Conservation (phyloP, 1,140 invertebrate genomes). For the Diorhabda carinulata region DNA sequence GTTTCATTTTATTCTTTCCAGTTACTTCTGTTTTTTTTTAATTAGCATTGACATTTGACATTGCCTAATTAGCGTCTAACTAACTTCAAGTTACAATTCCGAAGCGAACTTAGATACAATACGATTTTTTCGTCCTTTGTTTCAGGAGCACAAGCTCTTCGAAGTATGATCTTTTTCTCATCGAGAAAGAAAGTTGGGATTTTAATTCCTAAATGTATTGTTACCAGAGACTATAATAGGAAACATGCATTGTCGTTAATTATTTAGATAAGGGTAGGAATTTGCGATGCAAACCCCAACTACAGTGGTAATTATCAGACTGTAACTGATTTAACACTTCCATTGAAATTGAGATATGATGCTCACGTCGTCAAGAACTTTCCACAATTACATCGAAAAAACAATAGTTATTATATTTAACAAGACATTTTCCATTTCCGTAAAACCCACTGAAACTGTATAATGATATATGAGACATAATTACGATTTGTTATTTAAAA, state of each 20-base stretch:
- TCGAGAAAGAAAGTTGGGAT: slow-evolving; percentile 26
- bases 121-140: slow-evolving; percentile 30
- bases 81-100: slow-evolving; percentile 35
- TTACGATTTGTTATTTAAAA: neutral
- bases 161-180: slow-evolving; percentile 28
- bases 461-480: neutral
- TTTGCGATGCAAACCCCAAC: neutral
- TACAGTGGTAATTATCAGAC: slow-evolving; percentile 12
- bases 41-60: slow-evolving; percentile 30
- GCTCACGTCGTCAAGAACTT: neutral
- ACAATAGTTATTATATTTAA: neutral
- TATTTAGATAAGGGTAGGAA: slow-evolving; percentile 10
- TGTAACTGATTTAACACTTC: neutral
- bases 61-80: slow-evolving; percentile 35
- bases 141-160: slow-evolving; percentile 21
- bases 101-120: slow-evolving; percentile 33
- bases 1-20: slow-evolving; percentile 15
- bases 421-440: neutral
- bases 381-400: neutral
- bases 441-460: neutral
- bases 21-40: slow-evolving; percentile 33
- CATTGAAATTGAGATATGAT: neutral
- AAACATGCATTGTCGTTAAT: slow-evolving; percentile 17
- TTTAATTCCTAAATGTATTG: slow-evolving; percentile 23
- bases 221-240: slow-evolving; percentile 8